These are phyloP conservation scores for Oikopleura dioica DNA, from an alignment of 23 tunicate species.

Conservation along the genomic window DNA sequence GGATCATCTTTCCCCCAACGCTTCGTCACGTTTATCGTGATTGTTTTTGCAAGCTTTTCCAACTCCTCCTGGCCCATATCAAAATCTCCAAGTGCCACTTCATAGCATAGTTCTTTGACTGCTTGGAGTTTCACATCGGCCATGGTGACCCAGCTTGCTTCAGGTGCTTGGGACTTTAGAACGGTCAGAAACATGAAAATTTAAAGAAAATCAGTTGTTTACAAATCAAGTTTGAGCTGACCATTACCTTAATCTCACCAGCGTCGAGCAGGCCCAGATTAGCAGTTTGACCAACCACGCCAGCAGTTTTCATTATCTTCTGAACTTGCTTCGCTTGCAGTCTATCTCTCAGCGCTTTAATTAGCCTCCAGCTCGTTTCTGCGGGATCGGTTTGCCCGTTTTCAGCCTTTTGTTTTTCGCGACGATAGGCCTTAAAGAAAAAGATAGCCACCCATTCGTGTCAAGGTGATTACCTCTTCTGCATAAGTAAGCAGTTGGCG, in stretches of 20 bases:
- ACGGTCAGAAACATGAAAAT: no score
- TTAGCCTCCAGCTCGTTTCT: not conserved
- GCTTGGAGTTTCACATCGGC: constrained; percentile 45
- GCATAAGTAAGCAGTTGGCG: constrained; percentile 19
- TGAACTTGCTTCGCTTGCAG: not conserved
- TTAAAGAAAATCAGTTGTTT: no score
- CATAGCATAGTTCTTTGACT: constrained; percentile 56
- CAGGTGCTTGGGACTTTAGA: not conserved
- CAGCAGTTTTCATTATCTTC: not conserved
- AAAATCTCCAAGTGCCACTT: constrained; percentile 47
- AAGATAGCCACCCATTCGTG: no score
- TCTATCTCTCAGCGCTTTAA: not conserved
- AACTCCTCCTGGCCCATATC: constrained; percentile 19
- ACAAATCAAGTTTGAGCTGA: no score
- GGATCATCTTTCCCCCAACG: constrained; percentile 44
- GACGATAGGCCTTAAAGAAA: constrained; percentile 16
- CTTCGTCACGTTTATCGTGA: constrained; percentile 22
- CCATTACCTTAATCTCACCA: no score
- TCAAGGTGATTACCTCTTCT: not conserved
- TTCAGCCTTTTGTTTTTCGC: not conserved
- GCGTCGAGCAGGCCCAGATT: no score
- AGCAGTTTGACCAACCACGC: no score
- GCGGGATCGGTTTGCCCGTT: not conserved
- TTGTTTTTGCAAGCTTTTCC: constrained; percentile 22
- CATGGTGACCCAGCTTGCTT: not conserved